Conservation (phyloP, 2,113 vertebrate species). For the Macaca nemestrina region DNA sequence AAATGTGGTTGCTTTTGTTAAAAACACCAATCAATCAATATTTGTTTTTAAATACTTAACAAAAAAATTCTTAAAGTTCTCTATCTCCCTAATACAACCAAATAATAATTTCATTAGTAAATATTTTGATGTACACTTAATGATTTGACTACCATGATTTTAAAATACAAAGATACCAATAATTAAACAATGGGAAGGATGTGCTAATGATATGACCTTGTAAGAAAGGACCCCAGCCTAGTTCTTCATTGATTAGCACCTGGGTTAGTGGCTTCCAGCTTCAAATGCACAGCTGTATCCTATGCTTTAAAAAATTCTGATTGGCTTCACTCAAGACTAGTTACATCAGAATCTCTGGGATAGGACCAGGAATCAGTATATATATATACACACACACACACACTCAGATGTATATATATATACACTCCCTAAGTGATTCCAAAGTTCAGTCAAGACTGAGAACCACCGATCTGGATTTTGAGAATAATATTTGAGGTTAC, state of each 20-base stretch:
- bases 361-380: neutral
- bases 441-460: neutral
- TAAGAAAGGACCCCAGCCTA: neutral
- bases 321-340: neutral
- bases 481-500: neutral
- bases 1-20: slow-evolving; percentile 27
- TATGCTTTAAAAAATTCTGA: slow-evolving; percentile 8
- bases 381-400: neutral
- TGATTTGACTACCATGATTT: neutral
- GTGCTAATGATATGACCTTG: neutral
- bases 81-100: neutral
- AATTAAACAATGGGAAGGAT: neutral
- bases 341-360: neutral
- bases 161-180: slow-evolving; percentile 8
- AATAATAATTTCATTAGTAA: neutral
- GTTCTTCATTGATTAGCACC: neutral
- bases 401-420: neutral
- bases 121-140: slow-evolving; percentile 7
- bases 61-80: neutral
- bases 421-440: neutral
- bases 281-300: neutral
- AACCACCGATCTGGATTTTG: neutral
- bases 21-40: neutral
- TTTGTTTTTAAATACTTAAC: neutral
- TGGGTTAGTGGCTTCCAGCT: neutral